Evolutionary conservation across 1,140 invertebrate genomes (phyloP).

Genomic region (Diorhabda elongata): DNA sequence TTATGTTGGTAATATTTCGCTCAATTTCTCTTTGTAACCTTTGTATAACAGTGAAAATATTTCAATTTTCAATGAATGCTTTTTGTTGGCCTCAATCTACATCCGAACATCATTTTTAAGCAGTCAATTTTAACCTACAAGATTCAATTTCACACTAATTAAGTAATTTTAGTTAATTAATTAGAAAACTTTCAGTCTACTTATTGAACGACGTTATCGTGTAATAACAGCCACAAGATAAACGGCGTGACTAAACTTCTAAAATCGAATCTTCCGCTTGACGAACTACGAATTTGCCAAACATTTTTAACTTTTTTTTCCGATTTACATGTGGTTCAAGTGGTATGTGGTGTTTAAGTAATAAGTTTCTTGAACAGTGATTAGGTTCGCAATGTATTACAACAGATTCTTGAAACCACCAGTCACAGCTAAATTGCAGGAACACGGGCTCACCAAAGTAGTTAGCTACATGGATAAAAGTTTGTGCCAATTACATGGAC

Average conservation of each 20-base stretch:
- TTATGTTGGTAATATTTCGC: too few relatives aligned
- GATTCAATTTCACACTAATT: not conserved
- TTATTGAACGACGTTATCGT: not conserved
- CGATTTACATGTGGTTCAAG: not conserved
- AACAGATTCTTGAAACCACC: slow-evolving; percentile 48
- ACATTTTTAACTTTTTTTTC: not conserved
- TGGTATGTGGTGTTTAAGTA: not conserved
- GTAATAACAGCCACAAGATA: not conserved
- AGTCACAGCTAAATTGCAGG: slow-evolving; percentile 33
- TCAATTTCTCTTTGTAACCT: too few relatives aligned
- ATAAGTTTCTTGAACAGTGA: not conserved
- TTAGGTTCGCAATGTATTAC: slow-evolving; percentile 43
- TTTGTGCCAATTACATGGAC: slow-evolving; percentile 37
- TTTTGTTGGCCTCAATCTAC: not conserved
- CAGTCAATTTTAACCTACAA: not conserved
- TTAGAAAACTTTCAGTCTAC: not conserved
- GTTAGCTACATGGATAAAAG: slow-evolving; percentile 40
- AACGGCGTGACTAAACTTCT: not conserved
- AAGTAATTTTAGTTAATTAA: not conserved
- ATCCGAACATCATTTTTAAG: not conserved
- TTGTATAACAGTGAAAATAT: too few relatives aligned
- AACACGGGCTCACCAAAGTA: slow-evolving; percentile 40
- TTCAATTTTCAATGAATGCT: too few relatives aligned
- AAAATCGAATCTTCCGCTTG: not conserved
- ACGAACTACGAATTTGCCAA: not conserved